These are phyloP conservation scores for Taurulus bubalis DNA, from an alignment of 2,113 vertebrate genomes.

Conservation along the genomic window DNA sequence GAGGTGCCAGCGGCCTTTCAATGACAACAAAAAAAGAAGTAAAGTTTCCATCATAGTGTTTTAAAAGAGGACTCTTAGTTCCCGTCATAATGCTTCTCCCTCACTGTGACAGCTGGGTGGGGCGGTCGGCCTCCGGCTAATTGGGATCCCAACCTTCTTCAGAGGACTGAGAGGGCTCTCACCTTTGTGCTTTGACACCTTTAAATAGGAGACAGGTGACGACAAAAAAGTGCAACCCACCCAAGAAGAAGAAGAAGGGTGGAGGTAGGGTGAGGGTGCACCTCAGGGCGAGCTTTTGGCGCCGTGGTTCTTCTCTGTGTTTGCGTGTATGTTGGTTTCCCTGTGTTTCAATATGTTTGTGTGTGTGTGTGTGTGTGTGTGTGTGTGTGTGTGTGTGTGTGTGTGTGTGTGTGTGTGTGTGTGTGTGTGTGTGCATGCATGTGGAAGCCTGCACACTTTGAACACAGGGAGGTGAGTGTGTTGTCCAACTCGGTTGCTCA, in stretches of 20 bases:
- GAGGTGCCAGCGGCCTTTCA: slow-evolving; percentile 34
- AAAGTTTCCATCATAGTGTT: slow-evolving; percentile 17
- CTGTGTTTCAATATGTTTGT: background rate
- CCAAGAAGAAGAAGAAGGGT: slow-evolving; percentile 23
- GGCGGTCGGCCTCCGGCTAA: slow-evolving; percentile 45
- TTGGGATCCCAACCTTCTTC: slow-evolving; percentile 57
- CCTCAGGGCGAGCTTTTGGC: slow-evolving; percentile 56
- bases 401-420: slow-evolving; percentile 15
- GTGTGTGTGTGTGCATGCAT: slow-evolving; percentile 31
- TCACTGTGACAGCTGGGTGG: slow-evolving; percentile 25
- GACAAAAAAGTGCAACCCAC: slow-evolving; percentile 43
- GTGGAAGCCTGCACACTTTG: slow-evolving; percentile 56
- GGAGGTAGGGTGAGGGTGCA: slow-evolving; percentile 43
- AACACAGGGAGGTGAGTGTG: slow-evolving; percentile 22
- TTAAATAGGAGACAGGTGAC: slow-evolving; percentile 63
- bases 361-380: too few species aligned
- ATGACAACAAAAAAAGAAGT: slow-evolving; percentile 15
- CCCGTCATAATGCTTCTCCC: slow-evolving; percentile 11
- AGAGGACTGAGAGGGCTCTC: slow-evolving; percentile 28
- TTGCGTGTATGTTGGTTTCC: slow-evolving; percentile 27
- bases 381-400: slow-evolving; percentile 12
- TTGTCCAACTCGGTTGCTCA: slow-evolving; percentile 17
- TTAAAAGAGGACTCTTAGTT: slow-evolving; percentile 2
- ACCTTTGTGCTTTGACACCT: slow-evolving; percentile 58
- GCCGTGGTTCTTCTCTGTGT: slow-evolving; percentile 29